Conservation (phyloP, 2,113 vertebrate species). For the Toxostoma redivivum region DNA sequence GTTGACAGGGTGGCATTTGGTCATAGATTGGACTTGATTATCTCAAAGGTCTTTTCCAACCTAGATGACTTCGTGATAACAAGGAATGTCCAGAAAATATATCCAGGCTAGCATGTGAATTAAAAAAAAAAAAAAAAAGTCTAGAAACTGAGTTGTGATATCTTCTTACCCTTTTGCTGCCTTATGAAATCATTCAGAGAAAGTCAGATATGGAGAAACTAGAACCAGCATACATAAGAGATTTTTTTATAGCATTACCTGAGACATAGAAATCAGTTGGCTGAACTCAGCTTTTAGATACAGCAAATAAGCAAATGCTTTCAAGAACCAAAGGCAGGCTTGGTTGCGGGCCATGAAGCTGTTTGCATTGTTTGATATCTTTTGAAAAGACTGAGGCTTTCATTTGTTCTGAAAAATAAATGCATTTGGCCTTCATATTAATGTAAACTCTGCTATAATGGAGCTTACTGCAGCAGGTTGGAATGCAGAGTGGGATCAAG, state of each 20-base stretch:
- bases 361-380: neutral
- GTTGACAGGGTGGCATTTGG: neutral
- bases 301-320: neutral
- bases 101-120: neutral
- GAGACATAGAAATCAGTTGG: neutral
- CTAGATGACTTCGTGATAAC: neutral
- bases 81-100: neutral
- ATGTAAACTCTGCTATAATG: neutral
- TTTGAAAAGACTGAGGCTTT: neutral
- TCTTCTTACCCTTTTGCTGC: neutral
- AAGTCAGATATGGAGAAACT: neutral
- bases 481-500: neutral
- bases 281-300: neutral
- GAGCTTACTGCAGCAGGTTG: neutral
- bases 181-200: neutral
- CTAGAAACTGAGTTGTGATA: neutral
- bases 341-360: neutral
- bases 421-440: neutral
- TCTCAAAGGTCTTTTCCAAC: neutral
- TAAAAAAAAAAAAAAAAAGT: neutral
- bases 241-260: neutral
- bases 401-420: neutral
- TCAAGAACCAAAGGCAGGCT: neutral
- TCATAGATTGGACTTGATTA: neutral
- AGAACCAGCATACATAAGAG: neutral